Evolutionary conservation across 1,140 invertebrate genomes (phyloP), one percentile per base, ranked within the genome.

Genomic region (Schlechtendalia chinensis): DNA sequence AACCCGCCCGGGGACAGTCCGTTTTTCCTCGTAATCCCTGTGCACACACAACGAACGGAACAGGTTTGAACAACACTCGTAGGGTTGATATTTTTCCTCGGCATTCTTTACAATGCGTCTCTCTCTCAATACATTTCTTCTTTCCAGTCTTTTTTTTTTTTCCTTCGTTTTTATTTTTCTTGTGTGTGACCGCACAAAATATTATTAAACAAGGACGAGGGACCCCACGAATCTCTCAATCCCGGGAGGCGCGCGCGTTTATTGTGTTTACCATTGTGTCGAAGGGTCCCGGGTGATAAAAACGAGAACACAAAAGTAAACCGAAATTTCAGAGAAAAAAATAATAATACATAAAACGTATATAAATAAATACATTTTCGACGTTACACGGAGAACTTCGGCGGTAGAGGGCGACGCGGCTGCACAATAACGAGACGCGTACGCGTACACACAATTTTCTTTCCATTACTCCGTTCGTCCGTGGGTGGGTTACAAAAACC

Each of bases 121-220:
- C 69, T 72, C 11, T 5, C 19, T 14, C 16, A 6, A 5, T 79
- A 5, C 14, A 10, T 79, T 79, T 47, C 16, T 63, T 54, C 22
- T 27, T 75, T 45, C 32, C 6, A 4, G 54, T 39, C 53, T 4
- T 59, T 61, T 79, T 77, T 59, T 59, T 39, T n/a, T n/a, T n/a
- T n/a, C n/a, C n/a, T n/a, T n/a, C n/a, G n/a, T n/a, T n/a, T n/a
- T n/a, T n/a, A n/a, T n/a, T n/a, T n/a, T n/a, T n/a, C n/a, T n/a
- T n/a, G n/a, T n/a, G n/a, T 79, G 75, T 79, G 32, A 63, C 75
- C 75, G 75, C 75, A 79, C 75, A 79, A 79, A 79, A 79, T 79
- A 79, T 79, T 79, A 79, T 79, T 50, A 79, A 79, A 79, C 75
- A 79, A 59, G 75, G 24, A 58, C 58, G 5, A 22, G 12, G 45